phyloP scores from a whole-genome alignment of 1,140 invertebrate genomes.

The Phymorhynchus buccinoides region DNA sequence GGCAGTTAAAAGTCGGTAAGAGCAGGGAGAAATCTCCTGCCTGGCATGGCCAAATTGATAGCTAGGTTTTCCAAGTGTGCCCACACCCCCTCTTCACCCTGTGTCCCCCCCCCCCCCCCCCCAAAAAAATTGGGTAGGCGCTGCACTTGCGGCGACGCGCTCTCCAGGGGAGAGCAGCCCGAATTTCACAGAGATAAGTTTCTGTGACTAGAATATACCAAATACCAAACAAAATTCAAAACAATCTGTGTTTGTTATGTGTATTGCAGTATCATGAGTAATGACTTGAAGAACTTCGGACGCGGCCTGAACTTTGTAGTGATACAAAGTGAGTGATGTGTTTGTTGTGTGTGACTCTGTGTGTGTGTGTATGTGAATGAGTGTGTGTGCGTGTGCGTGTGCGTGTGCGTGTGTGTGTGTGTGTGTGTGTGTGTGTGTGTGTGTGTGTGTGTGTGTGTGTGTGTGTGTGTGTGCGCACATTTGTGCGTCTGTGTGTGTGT shows the following conservation, averaged over 20 bases:
- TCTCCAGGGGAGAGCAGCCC: too few relatives aligned
- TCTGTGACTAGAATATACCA: too few relatives aligned
- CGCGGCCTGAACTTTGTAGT: slow-evolving; percentile 62
- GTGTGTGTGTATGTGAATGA: not conserved
- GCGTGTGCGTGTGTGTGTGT: not conserved
- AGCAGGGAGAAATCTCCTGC: too few relatives aligned
- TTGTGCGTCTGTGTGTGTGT: not conserved
- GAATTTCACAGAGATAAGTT: too few relatives aligned
- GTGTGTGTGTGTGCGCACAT: not conserved
- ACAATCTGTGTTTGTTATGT: not conserved
- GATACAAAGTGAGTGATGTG: slow-evolving; percentile 57
- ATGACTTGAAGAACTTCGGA: slow-evolving; percentile 56
- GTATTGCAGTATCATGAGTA: slow-evolving; percentile 56
- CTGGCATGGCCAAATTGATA: too few relatives aligned
- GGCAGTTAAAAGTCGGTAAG: too few relatives aligned
- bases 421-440: not conserved
- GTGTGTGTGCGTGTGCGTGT: slow-evolving; percentile 8
- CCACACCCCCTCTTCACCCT: too few relatives aligned
- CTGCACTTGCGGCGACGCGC: too few relatives aligned
- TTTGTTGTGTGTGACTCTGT: not conserved
- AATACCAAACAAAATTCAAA: too few relatives aligned
- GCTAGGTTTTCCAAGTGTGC: too few relatives aligned
- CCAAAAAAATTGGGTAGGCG: too few relatives aligned
- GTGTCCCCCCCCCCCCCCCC: too few relatives aligned
- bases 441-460: slow-evolving; percentile 12